Conservation (phyloP, 2,888 invertebrate genomes). For the Mycogona germanica region DNA sequence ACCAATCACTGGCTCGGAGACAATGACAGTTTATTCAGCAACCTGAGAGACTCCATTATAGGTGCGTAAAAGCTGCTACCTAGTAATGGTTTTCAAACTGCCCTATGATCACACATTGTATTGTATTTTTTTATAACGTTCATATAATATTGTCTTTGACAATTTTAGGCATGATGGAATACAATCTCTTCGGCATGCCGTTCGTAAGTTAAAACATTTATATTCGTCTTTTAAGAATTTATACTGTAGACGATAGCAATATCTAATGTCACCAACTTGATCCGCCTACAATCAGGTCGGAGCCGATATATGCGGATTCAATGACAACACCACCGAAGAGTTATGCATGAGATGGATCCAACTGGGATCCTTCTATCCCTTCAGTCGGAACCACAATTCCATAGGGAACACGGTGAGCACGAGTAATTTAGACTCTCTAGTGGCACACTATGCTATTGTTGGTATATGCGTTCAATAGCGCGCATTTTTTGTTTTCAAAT, state of each 20-base stretch:
- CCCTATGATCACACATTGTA: not conserved
- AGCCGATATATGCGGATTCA: conserved; percentile 28
- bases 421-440: not conserved
- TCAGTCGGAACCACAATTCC: conserved; percentile 33
- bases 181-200: conserved; percentile 34
- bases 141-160: not conserved
- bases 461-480: not conserved
- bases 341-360: conserved; percentile 40
- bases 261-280: conserved; percentile 1
- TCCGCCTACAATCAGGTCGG: conserved; percentile 23
- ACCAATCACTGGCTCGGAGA: conserved; percentile 38
- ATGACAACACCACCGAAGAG: conserved; percentile 32
- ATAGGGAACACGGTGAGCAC: conserved; percentile 18
- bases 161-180: conserved; percentile 32
- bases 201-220: conserved; percentile 13
- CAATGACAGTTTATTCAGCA: conserved; percentile 32
- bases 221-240: not conserved
- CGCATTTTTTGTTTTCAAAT: not conserved
- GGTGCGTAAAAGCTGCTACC: conserved; percentile 22
- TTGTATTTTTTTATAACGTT: not conserved
- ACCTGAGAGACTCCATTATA: conserved; percentile 29
- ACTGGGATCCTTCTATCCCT: conserved; percentile 39
- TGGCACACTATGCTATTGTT: not conserved
- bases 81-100: not conserved
- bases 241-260: too few relatives aligned